Evolutionary conservation across 2,113 vertebrate species (phyloP).

Genomic region (Channa argus): DNA sequence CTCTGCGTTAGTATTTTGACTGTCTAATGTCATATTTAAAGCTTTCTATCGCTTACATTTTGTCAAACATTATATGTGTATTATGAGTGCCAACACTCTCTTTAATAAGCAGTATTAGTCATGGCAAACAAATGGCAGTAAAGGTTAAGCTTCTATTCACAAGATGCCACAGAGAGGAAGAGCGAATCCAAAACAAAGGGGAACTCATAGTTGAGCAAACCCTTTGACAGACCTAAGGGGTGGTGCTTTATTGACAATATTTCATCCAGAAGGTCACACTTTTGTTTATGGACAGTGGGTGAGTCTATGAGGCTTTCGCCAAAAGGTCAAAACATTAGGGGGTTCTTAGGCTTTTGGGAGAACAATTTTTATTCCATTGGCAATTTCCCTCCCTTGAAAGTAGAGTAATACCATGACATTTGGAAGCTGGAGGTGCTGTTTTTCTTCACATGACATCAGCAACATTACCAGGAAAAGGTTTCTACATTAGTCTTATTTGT

Average conservation of each 20-base stretch:
- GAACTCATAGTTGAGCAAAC: slow-evolving; percentile 20
- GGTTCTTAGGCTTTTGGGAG: slow-evolving; percentile 23
- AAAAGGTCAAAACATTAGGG: slow-evolving; percentile 58
- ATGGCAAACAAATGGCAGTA: slow-evolving; percentile 1
- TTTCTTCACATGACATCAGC: slow-evolving; percentile 17
- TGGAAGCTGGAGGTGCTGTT: background rate
- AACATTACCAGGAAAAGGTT: slow-evolving; percentile 13
- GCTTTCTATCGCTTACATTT: slow-evolving; percentile 9
- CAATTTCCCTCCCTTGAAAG: slow-evolving; percentile 5
- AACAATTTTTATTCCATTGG: slow-evolving; percentile 17
- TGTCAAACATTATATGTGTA: background rate
- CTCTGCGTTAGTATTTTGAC: background rate
- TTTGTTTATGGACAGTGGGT: slow-evolving; percentile 5
- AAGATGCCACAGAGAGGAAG: background rate
- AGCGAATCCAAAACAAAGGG: slow-evolving; percentile 16
- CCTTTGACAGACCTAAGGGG: slow-evolving; percentile 11
- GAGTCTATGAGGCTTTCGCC: slow-evolving; percentile 20
- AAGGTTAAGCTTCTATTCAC: slow-evolving; percentile 42
- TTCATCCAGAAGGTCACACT: slow-evolving; percentile 56
- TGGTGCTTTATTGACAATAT: slow-evolving; percentile 36
- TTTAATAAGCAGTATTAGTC: background rate
- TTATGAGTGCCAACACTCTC: background rate
- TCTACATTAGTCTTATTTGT: slow-evolving; percentile 13
- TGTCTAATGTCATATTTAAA: background rate
- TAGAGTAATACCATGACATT: slow-evolving; percentile 53